Conservation (phyloP, 2,113 vertebrate species). For the Pachyramphus minor region DNA sequence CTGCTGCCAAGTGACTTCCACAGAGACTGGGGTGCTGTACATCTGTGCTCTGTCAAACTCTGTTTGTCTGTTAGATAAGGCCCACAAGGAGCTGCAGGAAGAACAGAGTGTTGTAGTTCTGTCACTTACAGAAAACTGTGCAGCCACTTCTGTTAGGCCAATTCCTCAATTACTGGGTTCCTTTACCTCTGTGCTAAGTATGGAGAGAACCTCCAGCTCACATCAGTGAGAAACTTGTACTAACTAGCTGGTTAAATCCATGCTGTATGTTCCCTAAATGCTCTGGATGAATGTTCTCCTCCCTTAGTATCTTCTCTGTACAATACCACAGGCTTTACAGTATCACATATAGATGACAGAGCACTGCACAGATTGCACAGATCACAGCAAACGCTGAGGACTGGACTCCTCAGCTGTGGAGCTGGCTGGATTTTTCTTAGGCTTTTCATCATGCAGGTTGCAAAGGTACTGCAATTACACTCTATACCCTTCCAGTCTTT, state of each 20-base stretch:
- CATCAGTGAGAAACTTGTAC: not conserved
- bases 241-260: not conserved
- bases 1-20: not conserved
- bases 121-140: not conserved
- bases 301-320: not conserved
- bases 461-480: not conserved
- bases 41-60: not conserved
- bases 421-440: not conserved
- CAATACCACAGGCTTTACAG: not conserved
- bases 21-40: not conserved
- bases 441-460: not conserved
- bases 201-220: not conserved
- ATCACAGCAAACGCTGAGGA: not conserved
- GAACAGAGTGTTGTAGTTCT: not conserved
- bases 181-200: not conserved
- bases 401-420: not conserved
- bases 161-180: not conserved
- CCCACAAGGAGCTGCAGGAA: not conserved
- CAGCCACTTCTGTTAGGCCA: not conserved
- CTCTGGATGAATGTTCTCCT: not conserved
- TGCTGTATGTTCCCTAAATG: not conserved
- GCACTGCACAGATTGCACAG: not conserved
- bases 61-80: not conserved
- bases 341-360: not conserved
- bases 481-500: not conserved